phyloP scores from a whole-genome alignment of 2,113 vertebrate genomes.

The Nycticryphes semicollaris region DNA sequence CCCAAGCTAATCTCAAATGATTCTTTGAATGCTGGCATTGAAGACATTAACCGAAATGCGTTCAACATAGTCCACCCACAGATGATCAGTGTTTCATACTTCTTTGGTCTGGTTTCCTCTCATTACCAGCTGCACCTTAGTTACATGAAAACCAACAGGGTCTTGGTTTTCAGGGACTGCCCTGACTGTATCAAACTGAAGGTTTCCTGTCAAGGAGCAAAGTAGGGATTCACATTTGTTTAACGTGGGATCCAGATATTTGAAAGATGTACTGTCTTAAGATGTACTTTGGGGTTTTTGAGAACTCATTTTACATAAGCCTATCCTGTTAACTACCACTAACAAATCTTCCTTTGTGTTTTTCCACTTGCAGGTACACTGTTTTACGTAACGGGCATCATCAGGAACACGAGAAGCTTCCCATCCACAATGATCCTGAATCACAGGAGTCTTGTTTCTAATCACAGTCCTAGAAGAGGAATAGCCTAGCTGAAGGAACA shows the following conservation, averaged over 20 bases:
- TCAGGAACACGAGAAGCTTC: conserved; percentile 78
- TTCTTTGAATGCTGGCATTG: background rate
- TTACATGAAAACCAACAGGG: background rate
- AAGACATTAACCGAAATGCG: background rate
- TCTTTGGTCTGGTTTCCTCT: background rate
- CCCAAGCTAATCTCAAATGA: background rate
- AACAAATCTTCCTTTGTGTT: background rate
- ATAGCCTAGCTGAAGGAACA: background rate
- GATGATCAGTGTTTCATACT: background rate
- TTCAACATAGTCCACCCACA: background rate
- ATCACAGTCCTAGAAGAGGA: background rate
- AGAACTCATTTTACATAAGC: background rate
- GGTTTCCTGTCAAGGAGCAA: background rate
- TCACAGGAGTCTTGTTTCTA: conserved; percentile 82
- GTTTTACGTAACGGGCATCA: conserved; percentile 74
- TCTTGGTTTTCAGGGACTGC: background rate
- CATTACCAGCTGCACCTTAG: background rate
- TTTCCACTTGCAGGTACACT: conserved; percentile 66
- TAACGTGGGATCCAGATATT: background rate
- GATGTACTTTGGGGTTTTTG: background rate
- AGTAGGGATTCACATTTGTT: background rate
- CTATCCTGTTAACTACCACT: background rate
- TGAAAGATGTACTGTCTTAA: background rate
- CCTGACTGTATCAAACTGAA: background rate
- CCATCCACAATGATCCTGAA: conserved; percentile 77